Base-by-base conservation (phyloP, 2,113 vertebrate genomes). In the Etia nguti region DNA sequence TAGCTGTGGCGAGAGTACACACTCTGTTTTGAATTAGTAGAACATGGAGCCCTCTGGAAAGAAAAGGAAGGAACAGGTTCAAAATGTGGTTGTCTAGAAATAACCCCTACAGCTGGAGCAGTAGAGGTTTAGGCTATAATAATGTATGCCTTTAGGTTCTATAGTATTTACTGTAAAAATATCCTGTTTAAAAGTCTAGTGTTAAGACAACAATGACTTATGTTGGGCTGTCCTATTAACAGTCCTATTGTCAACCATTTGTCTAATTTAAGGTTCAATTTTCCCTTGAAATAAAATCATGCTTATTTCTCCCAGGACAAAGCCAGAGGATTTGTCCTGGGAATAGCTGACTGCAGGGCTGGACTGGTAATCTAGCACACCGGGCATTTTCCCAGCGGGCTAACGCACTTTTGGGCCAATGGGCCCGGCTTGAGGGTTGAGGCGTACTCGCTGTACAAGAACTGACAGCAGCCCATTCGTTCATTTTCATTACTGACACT, bases 1-100 rank as follows among this genome's bases (percentile, higher is more conserved):
- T 3, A 3, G 65, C n/a, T 13, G 65, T 10, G 16, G 77, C 10
- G 11, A 38, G 83, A 79, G 87, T 38, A 36, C 65, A 83, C 29
- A 26, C 50, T 81, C 26, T 55, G 83, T 56, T 92, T 81, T 80
- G 65, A 88, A 80, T 89, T 20, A 90, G 62, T 2, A 41, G 60
- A 92, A 87, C 84, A 92, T 20, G 43, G 50, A 79, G 83, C 87
- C 90, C 86, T 48, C 34, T 43, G 83, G 88, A 88, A 50, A 79
- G 38, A 55, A 86, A 90, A 12, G 4, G 43, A 77, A 77, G 70
- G 41, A 75, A 34, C 15, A 36, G 62, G 55, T 79, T 81, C 81
- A 38, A 68, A 80, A 31, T 73, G 38, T 52, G 54, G 18, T 59
- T 73, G 48, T 79, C 85, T 79, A 56, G 56, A 75, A 80, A 83